These are phyloP conservation scores for Emydoidea blandingii DNA, from an alignment of 2,797 vertebrate species.

Conservation along the genomic window DNA sequence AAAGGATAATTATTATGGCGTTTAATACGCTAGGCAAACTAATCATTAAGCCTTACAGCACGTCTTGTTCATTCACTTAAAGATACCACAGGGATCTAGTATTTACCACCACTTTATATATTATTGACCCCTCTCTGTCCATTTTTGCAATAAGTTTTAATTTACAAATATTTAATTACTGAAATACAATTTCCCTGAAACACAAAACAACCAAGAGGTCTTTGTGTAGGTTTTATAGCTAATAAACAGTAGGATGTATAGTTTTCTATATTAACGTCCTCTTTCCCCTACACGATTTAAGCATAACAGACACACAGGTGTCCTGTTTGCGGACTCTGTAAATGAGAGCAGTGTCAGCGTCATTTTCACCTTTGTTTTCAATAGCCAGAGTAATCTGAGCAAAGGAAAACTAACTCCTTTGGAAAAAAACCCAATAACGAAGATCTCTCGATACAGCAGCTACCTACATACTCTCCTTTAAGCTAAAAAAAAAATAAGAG, in stretches of 20 bases:
- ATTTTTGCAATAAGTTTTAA: conserved; percentile 71
- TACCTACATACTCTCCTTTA: neutral
- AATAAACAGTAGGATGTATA: conserved; percentile 49
- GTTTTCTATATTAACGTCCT: conserved; percentile 31
- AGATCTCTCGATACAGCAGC: neutral
- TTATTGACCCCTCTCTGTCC: conserved; percentile 62
- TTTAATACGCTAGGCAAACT: conserved; percentile 78
- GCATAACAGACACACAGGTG: conserved; percentile 22
- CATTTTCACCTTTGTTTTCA: neutral
- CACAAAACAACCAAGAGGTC: conserved; percentile 41
- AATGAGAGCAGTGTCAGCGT: neutral
- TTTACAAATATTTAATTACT: conserved; percentile 68
- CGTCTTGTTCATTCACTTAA: conserved; percentile 78
- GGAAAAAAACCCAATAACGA: conserved; percentile 2
- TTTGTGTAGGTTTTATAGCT: conserved; percentile 43
- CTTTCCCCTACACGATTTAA: neutral
- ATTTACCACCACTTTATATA: conserved; percentile 78
- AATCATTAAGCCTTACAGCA: conserved; percentile 79
- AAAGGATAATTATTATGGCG: conserved; percentile 80
- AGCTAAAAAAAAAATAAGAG: neutral
- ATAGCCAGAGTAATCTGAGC: neutral
- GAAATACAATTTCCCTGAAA: conserved; percentile 71
- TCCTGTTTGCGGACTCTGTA: neutral
- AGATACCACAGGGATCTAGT: conserved; percentile 78
- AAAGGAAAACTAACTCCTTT: neutral